Evolutionary conservation across 2,888 invertebrate genomes (phyloP).

Genomic region (Oxytorus armatus): DNA sequence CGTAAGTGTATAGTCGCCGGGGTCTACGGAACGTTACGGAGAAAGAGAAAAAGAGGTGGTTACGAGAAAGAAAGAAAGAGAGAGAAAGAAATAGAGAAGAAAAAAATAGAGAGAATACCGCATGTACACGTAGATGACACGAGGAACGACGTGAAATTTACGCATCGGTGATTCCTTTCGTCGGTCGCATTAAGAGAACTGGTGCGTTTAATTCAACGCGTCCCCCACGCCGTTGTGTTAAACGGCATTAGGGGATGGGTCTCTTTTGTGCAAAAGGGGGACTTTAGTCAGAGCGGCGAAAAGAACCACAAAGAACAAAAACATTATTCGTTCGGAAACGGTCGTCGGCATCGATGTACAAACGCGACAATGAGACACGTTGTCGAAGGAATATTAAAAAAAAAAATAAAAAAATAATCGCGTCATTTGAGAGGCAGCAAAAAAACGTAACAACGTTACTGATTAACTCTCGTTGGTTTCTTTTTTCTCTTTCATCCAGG

Average conservation of each 20-base stretch:
- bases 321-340: conserved; percentile 13
- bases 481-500: background rate
- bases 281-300: background rate
- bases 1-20: background rate
- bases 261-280: conserved; percentile 7
- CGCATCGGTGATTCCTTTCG: conserved; percentile 45
- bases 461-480: conserved; percentile 6
- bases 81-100: too few species aligned
- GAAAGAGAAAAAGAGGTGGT: background rate
- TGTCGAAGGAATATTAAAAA: background rate
- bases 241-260: conserved; percentile 27
- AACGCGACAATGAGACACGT: background rate
- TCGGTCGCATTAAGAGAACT: conserved; percentile 41
- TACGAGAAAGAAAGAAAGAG: too few species aligned
- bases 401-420: background rate
- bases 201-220: conserved; percentile 55
- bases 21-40: too few species aligned
- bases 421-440: conserved; percentile 5
- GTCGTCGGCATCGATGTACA: too few species aligned
- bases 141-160: conserved; percentile 47
- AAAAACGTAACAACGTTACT: conserved; percentile 1
- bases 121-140: background rate
- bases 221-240: background rate
- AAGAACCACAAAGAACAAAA: conserved; percentile 26
- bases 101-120: too few species aligned